These are phyloP conservation scores for Lepisosteus oculatus DNA, from an alignment of 2,113 vertebrate genomes.

Conservation along the genomic window DNA sequence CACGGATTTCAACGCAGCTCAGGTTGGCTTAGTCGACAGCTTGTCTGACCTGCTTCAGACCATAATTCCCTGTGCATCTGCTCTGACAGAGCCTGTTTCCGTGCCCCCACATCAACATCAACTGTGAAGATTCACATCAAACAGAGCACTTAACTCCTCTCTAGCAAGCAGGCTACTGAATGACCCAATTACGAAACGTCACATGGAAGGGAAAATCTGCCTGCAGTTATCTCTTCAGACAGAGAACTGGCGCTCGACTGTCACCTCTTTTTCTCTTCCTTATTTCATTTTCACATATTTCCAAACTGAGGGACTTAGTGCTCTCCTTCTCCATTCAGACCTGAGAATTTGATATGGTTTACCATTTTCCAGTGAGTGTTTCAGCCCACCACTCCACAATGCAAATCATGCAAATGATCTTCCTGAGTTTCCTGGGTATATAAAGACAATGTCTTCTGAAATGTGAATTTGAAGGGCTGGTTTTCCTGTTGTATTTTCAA, in stretches of 20 bases:
- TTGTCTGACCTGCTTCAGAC: constrained; percentile 13
- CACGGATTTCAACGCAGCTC: background rate
- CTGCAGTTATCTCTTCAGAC: constrained; percentile 51
- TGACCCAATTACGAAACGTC: constrained; percentile 53
- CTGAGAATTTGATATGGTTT: too few relatives aligned
- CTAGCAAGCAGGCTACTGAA: constrained; percentile 33
- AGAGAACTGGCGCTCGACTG: constrained; percentile 34
- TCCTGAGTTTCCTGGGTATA: too few relatives aligned
- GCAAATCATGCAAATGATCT: too few relatives aligned
- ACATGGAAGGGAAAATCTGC: constrained; percentile 37
- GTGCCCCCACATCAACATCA: constrained; percentile 19
- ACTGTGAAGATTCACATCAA: constrained; percentile 23
- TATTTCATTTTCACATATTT: too few relatives aligned
- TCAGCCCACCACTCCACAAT: too few relatives aligned
- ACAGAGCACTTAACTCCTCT: constrained; percentile 26
- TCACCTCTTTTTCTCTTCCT: too few relatives aligned
- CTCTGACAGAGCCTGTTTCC: background rate
- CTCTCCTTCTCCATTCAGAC: too few relatives aligned
- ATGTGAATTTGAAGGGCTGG: too few relatives aligned
- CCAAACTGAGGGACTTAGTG: too few relatives aligned
- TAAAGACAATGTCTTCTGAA: too few relatives aligned
- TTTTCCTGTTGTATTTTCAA: too few relatives aligned
- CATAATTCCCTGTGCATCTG: constrained; percentile 20
- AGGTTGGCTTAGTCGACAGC: constrained; percentile 11
- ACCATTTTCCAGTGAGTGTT: too few relatives aligned